phyloP scores from a whole-genome alignment of 2,113 vertebrate species.

The Silurus meridionalis region DNA sequence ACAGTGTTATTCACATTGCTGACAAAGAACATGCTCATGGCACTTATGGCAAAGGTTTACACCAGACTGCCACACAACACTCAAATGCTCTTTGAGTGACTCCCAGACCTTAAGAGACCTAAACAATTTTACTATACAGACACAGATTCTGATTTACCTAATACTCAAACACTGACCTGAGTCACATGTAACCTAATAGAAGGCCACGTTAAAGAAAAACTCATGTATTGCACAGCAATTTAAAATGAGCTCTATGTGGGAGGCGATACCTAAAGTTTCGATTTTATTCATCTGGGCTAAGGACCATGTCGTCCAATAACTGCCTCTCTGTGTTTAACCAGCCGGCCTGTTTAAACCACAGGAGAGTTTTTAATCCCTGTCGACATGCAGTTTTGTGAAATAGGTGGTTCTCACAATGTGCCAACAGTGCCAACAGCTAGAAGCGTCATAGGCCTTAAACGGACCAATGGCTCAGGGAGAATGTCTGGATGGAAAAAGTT shows the following conservation, averaged over 20 bases:
- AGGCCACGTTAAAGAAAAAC: not conserved
- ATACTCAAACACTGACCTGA: slow-evolving; percentile 4
- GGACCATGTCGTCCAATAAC: slow-evolving; percentile 2
- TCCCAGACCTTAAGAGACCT: not conserved
- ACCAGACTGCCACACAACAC: not conserved
- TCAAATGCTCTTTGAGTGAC: not conserved
- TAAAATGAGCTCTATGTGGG: not conserved
- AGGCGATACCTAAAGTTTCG: not conserved
- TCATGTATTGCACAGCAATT: not conserved
- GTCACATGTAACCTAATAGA: not conserved
- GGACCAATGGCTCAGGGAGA: slow-evolving; percentile 7
- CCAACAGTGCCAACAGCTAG: slow-evolving; percentile 14
- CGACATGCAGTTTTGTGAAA: slow-evolving; percentile 30
- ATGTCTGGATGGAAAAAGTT: slow-evolving; percentile 41
- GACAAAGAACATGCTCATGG: slow-evolving; percentile 11
- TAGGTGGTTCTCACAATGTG: not conserved
- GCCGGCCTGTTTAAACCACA: slow-evolving; percentile 8
- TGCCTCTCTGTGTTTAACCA: not conserved
- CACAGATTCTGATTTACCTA: not conserved
- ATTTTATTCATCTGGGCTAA: not conserved
- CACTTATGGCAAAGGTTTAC: not conserved
- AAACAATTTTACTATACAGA: slow-evolving; percentile 17
- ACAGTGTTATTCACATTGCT: slow-evolving; percentile 8
- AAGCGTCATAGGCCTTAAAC: slow-evolving; percentile 31
- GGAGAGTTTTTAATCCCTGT: slow-evolving; percentile 13